Evolutionary conservation across 92 coral and sea anemone genomes (phyloP).

Genomic region (Pocillopora grandis): DNA sequence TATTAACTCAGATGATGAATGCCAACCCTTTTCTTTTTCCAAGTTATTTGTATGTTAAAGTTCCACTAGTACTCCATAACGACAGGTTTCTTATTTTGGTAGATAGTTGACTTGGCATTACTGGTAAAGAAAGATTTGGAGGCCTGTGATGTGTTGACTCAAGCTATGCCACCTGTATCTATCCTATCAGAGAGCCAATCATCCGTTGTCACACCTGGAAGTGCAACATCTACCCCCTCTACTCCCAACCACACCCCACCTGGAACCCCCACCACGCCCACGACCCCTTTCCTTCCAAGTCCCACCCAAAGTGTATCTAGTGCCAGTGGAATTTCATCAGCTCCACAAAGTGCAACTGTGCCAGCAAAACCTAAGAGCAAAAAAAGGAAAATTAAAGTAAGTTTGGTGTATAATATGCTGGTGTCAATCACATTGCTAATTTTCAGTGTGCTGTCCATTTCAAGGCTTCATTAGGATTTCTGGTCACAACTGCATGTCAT

Average conservation of each 20-base stretch:
- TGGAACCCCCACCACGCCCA: constrained; percentile 95
- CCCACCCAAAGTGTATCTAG: constrained; percentile 75
- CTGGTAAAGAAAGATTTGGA: constrained; percentile 91
- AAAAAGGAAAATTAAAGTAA: constrained; percentile 90
- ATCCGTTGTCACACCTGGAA: constrained; percentile 58
- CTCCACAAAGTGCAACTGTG: constrained; percentile 48
- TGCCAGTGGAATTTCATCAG: constrained; percentile 48
- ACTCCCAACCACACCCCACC: constrained; percentile 98
- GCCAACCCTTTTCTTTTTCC: too few species aligned
- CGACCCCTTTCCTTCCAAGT: constrained; percentile 80
- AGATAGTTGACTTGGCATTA: constrained; percentile 92
- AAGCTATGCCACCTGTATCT: constrained; percentile 92
- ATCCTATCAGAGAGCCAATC: constrained; percentile 80
- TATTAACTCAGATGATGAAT: too few species aligned
- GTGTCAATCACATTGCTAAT: neutral
- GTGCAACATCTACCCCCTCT: constrained; percentile 69
- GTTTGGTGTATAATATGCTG: neutral
- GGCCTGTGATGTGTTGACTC: constrained; percentile 74
- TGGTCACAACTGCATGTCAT: too few species aligned
- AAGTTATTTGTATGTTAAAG: too few species aligned
- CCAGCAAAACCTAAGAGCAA: constrained; percentile 84
- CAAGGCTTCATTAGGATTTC: too few species aligned
- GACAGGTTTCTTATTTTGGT: neutral
- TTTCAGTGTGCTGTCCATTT: too few species aligned
- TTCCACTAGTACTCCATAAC: too few species aligned